These are phyloP conservation scores for Rhabdophis nuchalis DNA, from an alignment of 2,797 vertebrate genomes.

Conservation along the genomic window DNA sequence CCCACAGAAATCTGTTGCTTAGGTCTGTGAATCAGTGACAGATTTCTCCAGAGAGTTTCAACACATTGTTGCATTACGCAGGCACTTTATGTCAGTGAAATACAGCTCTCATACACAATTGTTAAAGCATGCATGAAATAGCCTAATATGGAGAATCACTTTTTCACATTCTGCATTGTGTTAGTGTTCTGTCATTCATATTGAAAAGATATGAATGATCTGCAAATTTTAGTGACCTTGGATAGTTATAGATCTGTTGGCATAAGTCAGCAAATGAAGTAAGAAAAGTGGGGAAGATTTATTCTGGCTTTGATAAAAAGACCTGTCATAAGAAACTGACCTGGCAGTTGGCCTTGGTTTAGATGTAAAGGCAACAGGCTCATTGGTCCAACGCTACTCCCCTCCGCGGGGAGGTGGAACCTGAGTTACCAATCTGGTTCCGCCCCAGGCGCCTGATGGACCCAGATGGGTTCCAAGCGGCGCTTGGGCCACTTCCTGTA, in stretches of 20 bases:
- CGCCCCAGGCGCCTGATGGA: no score
- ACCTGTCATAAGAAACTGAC: not conserved
- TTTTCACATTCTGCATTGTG: not conserved
- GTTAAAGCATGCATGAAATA: not conserved
- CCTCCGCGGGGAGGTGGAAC: no score
- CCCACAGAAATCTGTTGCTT: slow-evolving; percentile 21
- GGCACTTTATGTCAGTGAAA: not conserved
- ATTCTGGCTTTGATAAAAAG: not conserved
- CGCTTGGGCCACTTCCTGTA: no score
- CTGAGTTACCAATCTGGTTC: no score
- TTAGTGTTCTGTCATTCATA: not conserved
- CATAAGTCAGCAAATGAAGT: not conserved
- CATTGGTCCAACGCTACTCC: not conserved
- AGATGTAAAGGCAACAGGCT: not conserved
- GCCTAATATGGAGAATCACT: not conserved
- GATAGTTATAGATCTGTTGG: not conserved
- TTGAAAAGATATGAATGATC: not conserved
- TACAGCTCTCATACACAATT: not conserved
- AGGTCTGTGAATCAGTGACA: slow-evolving; percentile 11
- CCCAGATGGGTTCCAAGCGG: no score
- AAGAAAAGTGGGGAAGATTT: not conserved
- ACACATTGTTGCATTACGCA: slow-evolving; percentile 11
- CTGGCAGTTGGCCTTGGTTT: not conserved
- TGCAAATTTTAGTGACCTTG: not conserved
- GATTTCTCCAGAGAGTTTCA: slow-evolving; percentile 16